phyloP scores from a whole-genome alignment of 1,140 invertebrate species.

The Homarus americanus region DNA sequence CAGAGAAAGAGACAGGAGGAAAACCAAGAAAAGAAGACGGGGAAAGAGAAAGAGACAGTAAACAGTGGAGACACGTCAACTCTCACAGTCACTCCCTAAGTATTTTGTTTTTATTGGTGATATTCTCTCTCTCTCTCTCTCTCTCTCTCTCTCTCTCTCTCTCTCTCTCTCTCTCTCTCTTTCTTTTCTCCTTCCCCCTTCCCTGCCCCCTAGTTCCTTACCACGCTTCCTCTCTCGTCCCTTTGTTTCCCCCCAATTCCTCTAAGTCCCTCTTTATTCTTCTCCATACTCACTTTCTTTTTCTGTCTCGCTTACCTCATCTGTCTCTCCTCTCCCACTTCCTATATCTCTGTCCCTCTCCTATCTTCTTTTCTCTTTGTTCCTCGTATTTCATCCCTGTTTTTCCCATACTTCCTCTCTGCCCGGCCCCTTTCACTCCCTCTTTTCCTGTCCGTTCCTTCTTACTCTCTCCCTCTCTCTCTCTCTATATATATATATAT shows the following conservation, averaged over 20 bases:
- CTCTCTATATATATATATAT: background rate
- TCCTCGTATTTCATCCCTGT: too few species aligned
- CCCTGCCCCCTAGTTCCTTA: background rate
- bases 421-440: background rate
- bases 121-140: background rate
- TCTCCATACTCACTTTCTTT: background rate
- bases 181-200: background rate
- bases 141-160: constrained; percentile 3
- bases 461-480: background rate
- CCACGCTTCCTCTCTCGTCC: background rate
- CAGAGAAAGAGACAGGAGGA: constrained; percentile 4
- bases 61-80: background rate
- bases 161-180: background rate
- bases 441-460: background rate
- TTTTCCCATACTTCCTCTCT: background rate
- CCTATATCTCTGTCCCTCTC: background rate
- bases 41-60: background rate
- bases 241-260: background rate
- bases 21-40: background rate
- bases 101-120: too few species aligned
- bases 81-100: background rate
- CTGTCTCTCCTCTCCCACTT: background rate
- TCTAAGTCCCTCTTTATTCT: background rate
- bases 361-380: background rate
- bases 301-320: background rate